Conservation (phyloP, 2,113 vertebrate species). For the Galbula dea region DNA sequence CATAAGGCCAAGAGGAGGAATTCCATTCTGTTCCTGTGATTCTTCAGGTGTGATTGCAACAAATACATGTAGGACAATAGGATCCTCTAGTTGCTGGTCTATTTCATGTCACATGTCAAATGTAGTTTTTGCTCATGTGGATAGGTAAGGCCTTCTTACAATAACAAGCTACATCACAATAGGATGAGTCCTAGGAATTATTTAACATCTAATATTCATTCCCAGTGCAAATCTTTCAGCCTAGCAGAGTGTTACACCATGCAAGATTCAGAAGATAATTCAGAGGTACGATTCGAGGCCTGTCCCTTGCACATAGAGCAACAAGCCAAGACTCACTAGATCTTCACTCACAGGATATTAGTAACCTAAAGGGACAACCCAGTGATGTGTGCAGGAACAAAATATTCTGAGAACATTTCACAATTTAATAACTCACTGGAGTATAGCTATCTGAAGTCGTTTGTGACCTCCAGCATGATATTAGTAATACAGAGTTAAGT, state of each 20-base stretch:
- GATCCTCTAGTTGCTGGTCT: background rate
- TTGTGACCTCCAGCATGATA: background rate
- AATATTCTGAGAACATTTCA: slow-evolving; percentile 13
- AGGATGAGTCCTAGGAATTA: background rate
- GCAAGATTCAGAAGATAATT: background rate
- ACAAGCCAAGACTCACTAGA: background rate
- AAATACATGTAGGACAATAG: background rate
- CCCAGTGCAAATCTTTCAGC: background rate
- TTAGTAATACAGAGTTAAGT: background rate
- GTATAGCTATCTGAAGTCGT: background rate
- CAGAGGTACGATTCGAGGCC: background rate
- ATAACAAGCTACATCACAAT: background rate
- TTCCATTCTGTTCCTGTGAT: background rate
- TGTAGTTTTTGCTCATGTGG: background rate
- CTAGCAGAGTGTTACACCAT: background rate
- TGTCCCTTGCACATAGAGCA: background rate
- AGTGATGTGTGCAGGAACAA: background rate
- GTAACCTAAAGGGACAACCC: background rate
- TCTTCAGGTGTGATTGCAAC: background rate
- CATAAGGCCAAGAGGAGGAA: background rate
- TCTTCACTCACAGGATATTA: background rate
- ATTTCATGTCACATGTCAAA: background rate
- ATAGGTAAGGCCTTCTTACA: background rate
- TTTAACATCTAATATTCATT: background rate
- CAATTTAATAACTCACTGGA: slow-evolving; percentile 26